phyloP scores from a whole-genome alignment of 2,113 vertebrate genomes.

The Tragelaphus strepsiceros region DNA sequence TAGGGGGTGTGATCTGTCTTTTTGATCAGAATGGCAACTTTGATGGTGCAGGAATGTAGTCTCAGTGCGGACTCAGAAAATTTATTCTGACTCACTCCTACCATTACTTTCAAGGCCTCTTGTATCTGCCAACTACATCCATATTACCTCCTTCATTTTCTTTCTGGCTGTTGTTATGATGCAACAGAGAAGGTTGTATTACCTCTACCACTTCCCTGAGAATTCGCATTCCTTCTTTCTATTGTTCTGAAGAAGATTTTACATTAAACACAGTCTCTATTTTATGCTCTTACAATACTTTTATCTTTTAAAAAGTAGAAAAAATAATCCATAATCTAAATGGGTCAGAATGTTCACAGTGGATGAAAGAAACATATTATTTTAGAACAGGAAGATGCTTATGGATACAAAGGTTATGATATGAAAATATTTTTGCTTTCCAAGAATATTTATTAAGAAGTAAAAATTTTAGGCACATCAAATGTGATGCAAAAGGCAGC shows the following conservation, averaged over 20 bases:
- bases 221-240: background rate
- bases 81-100: background rate
- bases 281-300: background rate
- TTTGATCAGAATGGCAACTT: background rate
- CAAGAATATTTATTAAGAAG: background rate
- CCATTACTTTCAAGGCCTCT: too few relatives aligned
- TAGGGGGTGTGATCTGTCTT: background rate
- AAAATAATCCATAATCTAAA: background rate
- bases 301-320: background rate
- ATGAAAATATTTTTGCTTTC: background rate
- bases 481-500: background rate
- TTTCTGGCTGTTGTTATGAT: background rate
- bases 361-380: background rate
- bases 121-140: background rate
- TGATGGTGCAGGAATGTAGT: background rate
- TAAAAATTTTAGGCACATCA: background rate
- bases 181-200: background rate
- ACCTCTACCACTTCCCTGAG: background rate
- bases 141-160: background rate
- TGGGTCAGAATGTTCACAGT: background rate
- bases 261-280: background rate
- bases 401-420: background rate
- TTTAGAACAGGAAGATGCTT: background rate
- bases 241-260: background rate
- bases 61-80: background rate